Conservation (phyloP, 2,797 vertebrate genomes). For the Otolemur crassicaudatus region DNA sequence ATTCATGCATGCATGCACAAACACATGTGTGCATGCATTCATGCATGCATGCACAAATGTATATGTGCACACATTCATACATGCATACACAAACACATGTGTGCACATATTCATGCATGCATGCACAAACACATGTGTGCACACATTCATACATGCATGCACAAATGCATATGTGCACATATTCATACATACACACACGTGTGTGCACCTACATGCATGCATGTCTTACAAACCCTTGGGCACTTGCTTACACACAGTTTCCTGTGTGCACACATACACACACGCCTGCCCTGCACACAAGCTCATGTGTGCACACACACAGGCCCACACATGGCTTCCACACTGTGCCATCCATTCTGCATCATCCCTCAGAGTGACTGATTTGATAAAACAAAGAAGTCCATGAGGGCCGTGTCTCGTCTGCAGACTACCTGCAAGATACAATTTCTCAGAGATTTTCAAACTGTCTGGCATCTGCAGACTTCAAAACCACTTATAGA, state of each 20-base stretch:
- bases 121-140: no score
- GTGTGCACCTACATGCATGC: no score
- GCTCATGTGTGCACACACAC: not conserved
- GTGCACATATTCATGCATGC: no score
- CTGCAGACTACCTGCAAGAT: conserved; percentile 77
- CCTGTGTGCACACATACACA: not conserved
- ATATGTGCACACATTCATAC: no score
- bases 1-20: no score
- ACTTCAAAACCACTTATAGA: conserved; percentile 83
- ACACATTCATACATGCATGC: no score
- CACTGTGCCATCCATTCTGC: not conserved
- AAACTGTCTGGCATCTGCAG: conserved; percentile 81
- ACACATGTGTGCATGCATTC: no score
- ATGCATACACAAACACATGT: no score
- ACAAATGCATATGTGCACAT: no score
- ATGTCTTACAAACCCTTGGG: no score
- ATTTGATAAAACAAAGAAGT: not conserved
- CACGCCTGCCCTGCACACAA: not conserved
- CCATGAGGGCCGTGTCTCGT: not conserved
- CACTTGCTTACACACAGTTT: not conserved
- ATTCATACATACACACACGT: no score
- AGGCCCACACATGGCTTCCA: not conserved
- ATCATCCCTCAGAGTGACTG: not conserved
- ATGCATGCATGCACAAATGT: no score
- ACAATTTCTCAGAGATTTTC: conserved; percentile 73